Evolutionary conservation across 2,888 invertebrate species (phyloP), one percentile per base, ranked within the genome.

Genomic region (Augochlorella aurata): DNA sequence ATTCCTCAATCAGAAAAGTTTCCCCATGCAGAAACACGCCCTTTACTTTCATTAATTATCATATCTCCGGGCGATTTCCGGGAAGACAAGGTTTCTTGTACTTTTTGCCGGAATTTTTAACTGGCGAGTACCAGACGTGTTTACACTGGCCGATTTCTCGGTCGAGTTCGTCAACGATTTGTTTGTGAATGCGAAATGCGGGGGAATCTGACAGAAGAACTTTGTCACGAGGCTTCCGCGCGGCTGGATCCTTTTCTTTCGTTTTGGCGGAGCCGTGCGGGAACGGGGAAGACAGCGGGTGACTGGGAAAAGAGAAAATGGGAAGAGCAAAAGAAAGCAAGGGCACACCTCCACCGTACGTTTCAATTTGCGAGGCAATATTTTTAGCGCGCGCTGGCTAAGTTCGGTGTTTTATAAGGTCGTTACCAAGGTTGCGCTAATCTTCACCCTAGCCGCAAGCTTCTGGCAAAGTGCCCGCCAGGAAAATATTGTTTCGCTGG

Each of bases 341-440:
- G 75, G 74, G 85, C 81, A 83, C 83, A 82, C 76, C 82, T 87
- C 45, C 63, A 77, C 81, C 84, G 85, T 90, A 88, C 84, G 89
- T 91, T 92, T 91, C 90, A 91, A 92, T 92, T 91, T 91, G 87
- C 82, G 84, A 86, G 87, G 88, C 87, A 89, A 91, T 92, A 91
- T 91, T 90, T 91, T 90, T 77, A 87, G 86, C 84, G 83, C 77
- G 72, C 85, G 82, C 78, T 72, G 87, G 83, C 79, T 86, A 87
- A 89, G 82, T 89, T 88, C 84, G 85, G 88, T 90, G 87, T 91
- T 91, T 91, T 91, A 91, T 89, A 91, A 91, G 89, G 89, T 91
- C 90, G 90, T 91, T 91, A 91, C 88, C 85, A 86, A 89, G 87
- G 88, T 87, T 89, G 89, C 89, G 90, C 90, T 91, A 91, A 91